Evolutionary conservation across 2,888 invertebrate species (phyloP).

Genomic region (Ellobium chinense): DNA sequence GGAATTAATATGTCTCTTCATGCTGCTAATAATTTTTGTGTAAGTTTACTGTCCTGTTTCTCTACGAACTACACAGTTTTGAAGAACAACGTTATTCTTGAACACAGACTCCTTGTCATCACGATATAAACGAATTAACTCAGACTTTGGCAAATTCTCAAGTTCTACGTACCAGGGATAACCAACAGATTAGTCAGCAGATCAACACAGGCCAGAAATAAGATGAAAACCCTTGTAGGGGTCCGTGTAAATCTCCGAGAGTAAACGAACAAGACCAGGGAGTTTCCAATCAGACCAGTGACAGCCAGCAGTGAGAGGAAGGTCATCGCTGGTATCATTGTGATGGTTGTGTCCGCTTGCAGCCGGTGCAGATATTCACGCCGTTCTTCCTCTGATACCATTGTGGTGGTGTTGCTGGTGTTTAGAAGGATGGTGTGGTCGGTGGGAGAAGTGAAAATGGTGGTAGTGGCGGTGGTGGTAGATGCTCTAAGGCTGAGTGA

Average conservation of each 20-base stretch:
- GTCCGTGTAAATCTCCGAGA: background rate
- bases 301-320: background rate
- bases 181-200: conserved; percentile 9
- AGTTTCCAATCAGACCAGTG: conserved; percentile 15
- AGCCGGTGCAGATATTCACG: conserved; percentile 7
- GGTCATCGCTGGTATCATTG: conserved; percentile 13
- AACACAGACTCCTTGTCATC: too few relatives aligned
- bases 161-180: conserved; percentile 28
- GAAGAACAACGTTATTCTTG: too few relatives aligned
- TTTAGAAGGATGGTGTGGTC: background rate
- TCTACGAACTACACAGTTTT: too few relatives aligned
- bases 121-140: too few relatives aligned
- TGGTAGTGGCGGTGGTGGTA: too few relatives aligned
- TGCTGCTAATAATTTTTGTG: too few relatives aligned
- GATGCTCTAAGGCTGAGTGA: too few relatives aligned
- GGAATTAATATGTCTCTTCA: too few relatives aligned
- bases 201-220: conserved; percentile 27
- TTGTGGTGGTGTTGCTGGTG: background rate
- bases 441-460: too few relatives aligned
- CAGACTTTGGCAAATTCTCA: too few relatives aligned
- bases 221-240: conserved; percentile 20
- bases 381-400: background rate
- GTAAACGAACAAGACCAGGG: conserved; percentile 28
- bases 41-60: too few relatives aligned
- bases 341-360: conserved; percentile 8